Evolutionary conservation across 2,113 vertebrate genomes (phyloP).

Genomic region (Apodemus speciosus): DNA sequence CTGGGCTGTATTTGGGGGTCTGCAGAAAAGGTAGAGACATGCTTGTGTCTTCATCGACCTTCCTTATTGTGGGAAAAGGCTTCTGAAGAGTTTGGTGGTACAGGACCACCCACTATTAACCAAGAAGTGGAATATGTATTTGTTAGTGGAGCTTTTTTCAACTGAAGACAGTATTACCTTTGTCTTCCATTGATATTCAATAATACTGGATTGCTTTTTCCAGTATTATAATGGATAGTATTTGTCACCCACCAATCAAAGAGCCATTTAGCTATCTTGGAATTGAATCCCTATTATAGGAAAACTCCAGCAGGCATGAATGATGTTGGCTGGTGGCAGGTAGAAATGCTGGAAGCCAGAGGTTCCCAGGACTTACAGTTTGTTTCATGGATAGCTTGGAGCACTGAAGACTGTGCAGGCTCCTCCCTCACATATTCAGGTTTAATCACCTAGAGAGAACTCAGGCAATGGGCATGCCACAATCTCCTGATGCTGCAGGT

Average conservation of each 20-base stretch:
- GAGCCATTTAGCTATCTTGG: neutral
- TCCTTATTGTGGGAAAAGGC: neutral
- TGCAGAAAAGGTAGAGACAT: constrained; percentile 68
- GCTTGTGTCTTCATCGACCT: constrained; percentile 5
- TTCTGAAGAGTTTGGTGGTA: neutral
- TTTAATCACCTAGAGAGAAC: neutral
- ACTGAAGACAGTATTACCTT: neutral
- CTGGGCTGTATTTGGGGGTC: constrained; percentile 75
- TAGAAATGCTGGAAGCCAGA: neutral
- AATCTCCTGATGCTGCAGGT: neutral
- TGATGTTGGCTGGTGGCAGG: neutral
- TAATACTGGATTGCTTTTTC: neutral
- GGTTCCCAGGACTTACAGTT: neutral
- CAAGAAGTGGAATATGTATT: constrained; percentile 21
- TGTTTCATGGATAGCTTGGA: neutral
- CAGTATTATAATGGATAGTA: neutral
- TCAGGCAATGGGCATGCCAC: neutral
- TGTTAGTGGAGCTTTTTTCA: neutral
- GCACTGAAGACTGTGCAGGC: neutral
- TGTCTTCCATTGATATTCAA: neutral
- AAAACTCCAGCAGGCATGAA: neutral
- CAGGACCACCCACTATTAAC: constrained; percentile 2
- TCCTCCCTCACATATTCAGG: neutral
- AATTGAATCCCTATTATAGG: neutral
- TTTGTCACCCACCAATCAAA: neutral